A percentile compares a stretch with the other conserved stretches of the same genome.
These are phyloP conservation scores for Balaeniceps rex DNA, from an alignment of 2,113 vertebrate species.

Conservation along the genomic window DNA sequence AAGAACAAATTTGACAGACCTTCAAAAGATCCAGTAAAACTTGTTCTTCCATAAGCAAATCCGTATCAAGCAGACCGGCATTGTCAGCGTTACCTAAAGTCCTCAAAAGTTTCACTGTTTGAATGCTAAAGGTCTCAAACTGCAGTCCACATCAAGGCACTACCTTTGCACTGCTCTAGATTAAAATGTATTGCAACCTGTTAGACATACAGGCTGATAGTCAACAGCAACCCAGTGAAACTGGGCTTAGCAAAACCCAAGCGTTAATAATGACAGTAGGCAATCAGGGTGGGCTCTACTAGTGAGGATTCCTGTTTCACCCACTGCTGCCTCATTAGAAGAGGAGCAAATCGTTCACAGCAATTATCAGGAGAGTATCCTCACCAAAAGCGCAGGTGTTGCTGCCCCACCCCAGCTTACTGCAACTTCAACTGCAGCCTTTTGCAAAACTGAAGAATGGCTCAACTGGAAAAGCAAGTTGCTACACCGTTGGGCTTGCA, in stretches of 20 bases:
- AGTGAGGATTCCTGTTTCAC: neutral
- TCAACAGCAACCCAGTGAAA: neutral
- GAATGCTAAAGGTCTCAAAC: neutral
- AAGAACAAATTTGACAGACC: conserved; percentile 22
- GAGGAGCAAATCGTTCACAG: neutral
- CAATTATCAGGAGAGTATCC: conserved; percentile 11
- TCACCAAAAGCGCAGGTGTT: conserved; percentile 32
- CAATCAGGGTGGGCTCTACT: neutral
- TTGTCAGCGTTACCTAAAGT: neutral
- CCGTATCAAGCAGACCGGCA: neutral
- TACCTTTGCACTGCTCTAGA: neutral
- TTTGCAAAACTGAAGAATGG: neutral
- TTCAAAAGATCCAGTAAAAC: neutral
- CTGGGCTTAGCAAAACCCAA: neutral
- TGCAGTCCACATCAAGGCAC: neutral
- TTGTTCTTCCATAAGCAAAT: neutral
- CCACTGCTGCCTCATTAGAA: neutral
- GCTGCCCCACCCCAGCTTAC: conserved; percentile 41
- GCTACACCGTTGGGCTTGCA: neutral
- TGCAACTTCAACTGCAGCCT: conserved; percentile 2
- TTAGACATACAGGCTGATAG: neutral
- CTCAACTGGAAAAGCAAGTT: conserved; percentile 59
- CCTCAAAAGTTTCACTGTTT: neutral
- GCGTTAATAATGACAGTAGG: rapidly evolving
- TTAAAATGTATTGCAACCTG: neutral